Base-by-base conservation (phyloP, 2,888 invertebrate genomes). In the Antheraea assamensis region DNA sequence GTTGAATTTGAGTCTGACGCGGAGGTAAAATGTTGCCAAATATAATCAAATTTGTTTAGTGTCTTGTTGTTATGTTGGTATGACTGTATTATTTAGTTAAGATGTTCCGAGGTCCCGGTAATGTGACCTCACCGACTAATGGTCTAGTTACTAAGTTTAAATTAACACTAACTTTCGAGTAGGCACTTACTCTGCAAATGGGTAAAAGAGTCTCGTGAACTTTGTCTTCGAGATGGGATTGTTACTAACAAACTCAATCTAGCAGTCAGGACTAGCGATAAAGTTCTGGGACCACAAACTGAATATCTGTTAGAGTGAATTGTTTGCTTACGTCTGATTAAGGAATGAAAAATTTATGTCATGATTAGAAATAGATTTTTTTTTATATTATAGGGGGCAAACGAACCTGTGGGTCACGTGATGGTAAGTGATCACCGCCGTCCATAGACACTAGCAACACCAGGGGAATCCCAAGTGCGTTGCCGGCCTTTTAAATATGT, bases 71-170 rank as follows among this genome's bases (percentile, higher is more conserved):
- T 0, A 30, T 30, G 27, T 64, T 58, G 24, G 13, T 10, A 15
- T 30, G 27, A 30, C 17, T 17, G 17, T 30, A 17, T 64, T 64
- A 30, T 30, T 64, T 17, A 64, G 61, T 64, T 2, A 64, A 64
- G 61, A 30, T 30, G 17, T 64, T 64, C 30, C 30, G 30, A 64
- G 30, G 61, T 27, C 61, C 30, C 61, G 27, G 61, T 13, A 64
- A 64, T 64, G 61, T 64, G 61, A 64, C 30, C 61, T 64, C 61
- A 64, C 30, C 30, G 17, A 64, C 61, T 64, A 64, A 64, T 64
- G 61, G 61, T 30, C 30, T 30, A 15, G 30, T 30, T 64, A 64
- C 61, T 64, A 64, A 64, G 61, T 64, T 64, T 64, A 64, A 64
- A 64, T 64, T 27, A 64, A 64, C 30, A 64, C 61, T 64, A 64